A percentile compares a stretch with the other conserved stretches of the same genome.
Evolutionary conservation across 1,140 invertebrate species (phyloP).

Genomic region (Lamellibrachia luymesi): DNA sequence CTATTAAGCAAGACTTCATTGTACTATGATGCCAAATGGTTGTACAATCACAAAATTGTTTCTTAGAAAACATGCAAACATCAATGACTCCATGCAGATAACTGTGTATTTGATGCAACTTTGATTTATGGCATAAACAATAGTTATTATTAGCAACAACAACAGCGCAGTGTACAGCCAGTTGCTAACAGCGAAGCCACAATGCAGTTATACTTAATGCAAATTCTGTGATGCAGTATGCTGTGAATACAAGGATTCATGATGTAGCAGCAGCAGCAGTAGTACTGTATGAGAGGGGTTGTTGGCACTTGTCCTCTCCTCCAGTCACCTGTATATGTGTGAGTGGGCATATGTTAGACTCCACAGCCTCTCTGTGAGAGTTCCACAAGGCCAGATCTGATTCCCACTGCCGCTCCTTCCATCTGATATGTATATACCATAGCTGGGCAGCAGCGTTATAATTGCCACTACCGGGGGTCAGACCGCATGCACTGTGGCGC

Average conservation of each 20-base stretch:
- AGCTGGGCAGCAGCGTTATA: neutral
- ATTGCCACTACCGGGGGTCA: neutral
- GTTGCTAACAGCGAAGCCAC: neutral
- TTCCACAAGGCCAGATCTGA: neutral
- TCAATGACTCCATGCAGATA: neutral
- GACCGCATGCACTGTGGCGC: too few relatives aligned
- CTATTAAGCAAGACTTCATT: neutral
- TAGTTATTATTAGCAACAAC: neutral
- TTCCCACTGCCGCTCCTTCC: neutral
- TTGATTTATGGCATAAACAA: neutral
- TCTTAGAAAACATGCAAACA: neutral
- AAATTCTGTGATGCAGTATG: neutral
- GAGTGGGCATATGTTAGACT: neutral
- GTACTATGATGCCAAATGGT: neutral
- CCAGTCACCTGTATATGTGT: neutral
- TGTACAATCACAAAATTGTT: neutral
- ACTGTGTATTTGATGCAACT: neutral
- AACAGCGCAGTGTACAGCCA: neutral
- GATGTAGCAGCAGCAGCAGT: neutral
- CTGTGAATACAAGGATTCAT: neutral
- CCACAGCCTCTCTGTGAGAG: neutral
- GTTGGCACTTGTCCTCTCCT: neutral
- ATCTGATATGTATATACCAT: neutral
- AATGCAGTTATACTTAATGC: neutral
- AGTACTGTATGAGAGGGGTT: neutral